Conservation (phyloP, 2,888 invertebrate species). For the Melolontha melolontha region DNA sequence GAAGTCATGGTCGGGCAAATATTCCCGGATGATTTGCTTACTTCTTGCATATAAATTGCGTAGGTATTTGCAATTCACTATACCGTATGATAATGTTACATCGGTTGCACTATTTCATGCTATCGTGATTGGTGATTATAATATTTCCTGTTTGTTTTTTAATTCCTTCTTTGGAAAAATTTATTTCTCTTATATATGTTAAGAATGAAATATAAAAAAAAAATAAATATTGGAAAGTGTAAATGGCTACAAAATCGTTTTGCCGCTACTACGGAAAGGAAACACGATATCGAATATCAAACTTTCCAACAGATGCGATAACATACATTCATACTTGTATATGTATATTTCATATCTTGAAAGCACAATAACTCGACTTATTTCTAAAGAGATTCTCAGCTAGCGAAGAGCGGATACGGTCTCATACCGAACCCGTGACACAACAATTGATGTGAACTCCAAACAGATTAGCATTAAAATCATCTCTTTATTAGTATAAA, state of each 20-base stretch:
- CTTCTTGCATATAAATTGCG: slow-evolving; percentile 47
- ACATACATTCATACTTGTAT: slow-evolving; percentile 36
- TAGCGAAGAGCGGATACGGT: slow-evolving; percentile 2
- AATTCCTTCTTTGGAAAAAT: too few relatives aligned
- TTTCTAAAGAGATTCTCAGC: slow-evolving; percentile 1
- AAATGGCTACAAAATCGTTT: not conserved
- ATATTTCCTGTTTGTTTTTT: too few relatives aligned
- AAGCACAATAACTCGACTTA: too few relatives aligned
- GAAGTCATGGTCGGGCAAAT: slow-evolving; percentile 50
- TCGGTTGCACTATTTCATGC: too few relatives aligned
- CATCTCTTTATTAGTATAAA: too few relatives aligned
- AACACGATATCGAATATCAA: slow-evolving; percentile 60
- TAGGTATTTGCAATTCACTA: slow-evolving; percentile 1
- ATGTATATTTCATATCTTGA: slow-evolving; percentile 9
- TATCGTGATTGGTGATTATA: too few relatives aligned
- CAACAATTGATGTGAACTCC: slow-evolving; percentile 8
- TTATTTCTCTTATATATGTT: too few relatives aligned
- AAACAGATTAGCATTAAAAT: too few relatives aligned
- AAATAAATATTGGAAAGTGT: too few relatives aligned
- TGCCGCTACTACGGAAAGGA: slow-evolving; percentile 46
- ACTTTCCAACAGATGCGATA: slow-evolving; percentile 59
- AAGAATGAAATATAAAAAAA: too few relatives aligned
- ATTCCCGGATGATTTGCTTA: slow-evolving; percentile 49
- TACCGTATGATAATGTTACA: not conserved
- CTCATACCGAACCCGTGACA: not conserved